phyloP scores from a whole-genome alignment of 2,888 invertebrate species.

The Stegana nigrithorax region DNA sequence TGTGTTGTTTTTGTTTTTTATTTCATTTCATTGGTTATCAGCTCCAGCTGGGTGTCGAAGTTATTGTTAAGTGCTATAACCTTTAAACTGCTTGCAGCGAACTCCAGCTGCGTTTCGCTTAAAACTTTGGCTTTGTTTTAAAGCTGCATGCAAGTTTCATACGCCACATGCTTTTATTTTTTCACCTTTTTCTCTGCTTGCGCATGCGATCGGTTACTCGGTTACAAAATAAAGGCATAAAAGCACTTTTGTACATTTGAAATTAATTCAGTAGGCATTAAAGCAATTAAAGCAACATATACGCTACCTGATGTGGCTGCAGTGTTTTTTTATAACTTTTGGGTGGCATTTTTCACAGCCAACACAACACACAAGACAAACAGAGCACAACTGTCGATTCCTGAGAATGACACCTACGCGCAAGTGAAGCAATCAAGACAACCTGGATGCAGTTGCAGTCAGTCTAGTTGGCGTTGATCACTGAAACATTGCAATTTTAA shows the following conservation, averaged over 20 bases:
- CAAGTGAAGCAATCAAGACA: constrained; percentile 14
- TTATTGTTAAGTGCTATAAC: constrained; percentile 47
- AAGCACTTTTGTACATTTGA: no score
- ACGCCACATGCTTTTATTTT: no score
- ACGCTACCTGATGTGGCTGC: not conserved
- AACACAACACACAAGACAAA: constrained; percentile 29
- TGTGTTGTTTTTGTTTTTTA: not conserved
- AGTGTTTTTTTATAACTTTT: constrained; percentile 29
- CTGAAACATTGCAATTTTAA: constrained; percentile 54
- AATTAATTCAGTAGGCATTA: no score
- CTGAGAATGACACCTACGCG: constrained; percentile 46
- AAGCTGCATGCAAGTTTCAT: no score
- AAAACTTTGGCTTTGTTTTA: not conserved
- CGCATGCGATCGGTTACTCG: no score
- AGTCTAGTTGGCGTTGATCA: not conserved
- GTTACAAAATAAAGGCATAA: no score
- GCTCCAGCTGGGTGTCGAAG: constrained; percentile 39
- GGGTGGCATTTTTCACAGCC: constrained; percentile 46
- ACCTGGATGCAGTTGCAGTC: not conserved
- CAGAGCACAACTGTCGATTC: constrained; percentile 31
- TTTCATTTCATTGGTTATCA: constrained; percentile 3
- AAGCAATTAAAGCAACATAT: constrained; percentile 9
- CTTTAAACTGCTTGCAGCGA: constrained; percentile 39
- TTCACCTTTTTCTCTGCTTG: no score
- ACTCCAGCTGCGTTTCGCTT: constrained; percentile 21